Evolutionary conservation across 2,113 vertebrate species (phyloP).

Genomic region (Mellivora capensis): DNA sequence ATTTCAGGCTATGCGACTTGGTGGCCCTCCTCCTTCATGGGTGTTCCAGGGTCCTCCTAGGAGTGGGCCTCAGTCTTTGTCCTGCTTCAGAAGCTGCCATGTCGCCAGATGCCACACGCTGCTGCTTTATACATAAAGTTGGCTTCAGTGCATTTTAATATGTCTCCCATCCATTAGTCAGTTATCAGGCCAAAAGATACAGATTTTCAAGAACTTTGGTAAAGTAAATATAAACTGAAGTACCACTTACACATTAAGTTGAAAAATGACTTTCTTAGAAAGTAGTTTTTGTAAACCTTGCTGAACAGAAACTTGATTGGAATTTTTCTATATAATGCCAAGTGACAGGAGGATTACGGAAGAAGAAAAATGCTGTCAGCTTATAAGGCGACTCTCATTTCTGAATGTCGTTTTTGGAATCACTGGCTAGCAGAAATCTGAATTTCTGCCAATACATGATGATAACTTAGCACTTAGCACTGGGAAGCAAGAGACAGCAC

Average conservation of each 20-base stretch:
- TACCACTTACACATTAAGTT: background rate
- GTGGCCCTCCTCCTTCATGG: rapidly evolving
- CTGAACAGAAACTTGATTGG: background rate
- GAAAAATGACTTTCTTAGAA: background rate
- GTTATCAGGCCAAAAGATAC: background rate
- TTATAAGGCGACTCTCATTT: background rate
- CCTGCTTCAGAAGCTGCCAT: background rate
- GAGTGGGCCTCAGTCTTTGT: background rate
- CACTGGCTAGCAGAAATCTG: background rate
- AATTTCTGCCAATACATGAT: background rate
- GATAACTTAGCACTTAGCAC: background rate
- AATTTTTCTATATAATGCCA: background rate
- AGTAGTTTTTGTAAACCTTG: background rate
- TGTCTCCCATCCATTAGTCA: background rate
- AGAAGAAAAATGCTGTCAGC: background rate
- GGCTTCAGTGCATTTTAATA: background rate
- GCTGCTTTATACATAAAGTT: background rate
- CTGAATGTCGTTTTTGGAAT: background rate
- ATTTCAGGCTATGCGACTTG: background rate
- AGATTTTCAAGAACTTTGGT: background rate
- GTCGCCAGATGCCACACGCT: background rate
- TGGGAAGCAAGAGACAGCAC: background rate
- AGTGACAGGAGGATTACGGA: background rate
- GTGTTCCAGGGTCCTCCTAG: too few species aligned
- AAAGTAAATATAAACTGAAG: slow-evolving; percentile 13